Evolutionary conservation across 2,888 invertebrate species (phyloP), one percentile per base, ranked within the genome.

Genomic region (Tyria jacobaeae): DNA sequence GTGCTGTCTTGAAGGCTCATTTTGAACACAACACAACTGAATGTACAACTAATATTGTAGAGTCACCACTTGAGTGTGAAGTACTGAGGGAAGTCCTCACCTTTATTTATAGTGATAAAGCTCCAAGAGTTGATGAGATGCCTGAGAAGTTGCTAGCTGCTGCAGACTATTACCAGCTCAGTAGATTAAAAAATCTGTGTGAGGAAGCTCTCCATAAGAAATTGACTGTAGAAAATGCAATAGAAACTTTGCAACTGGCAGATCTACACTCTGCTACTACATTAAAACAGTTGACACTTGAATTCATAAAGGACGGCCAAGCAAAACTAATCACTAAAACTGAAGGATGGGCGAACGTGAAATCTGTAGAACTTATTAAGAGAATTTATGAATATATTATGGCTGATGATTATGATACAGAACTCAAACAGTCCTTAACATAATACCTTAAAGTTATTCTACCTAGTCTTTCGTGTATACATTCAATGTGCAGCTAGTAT

Each of bases 281-380:
- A 4, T 77, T 94, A 12, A 91, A 88, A 62, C 85, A 87, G 60
- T 76, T 87, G 15, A 90, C 91, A 0, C 76, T 93, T 17, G 93
- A 93, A 65, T 94, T 92, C 53, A 91, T 94, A 12, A 92, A 91
- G 71, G 93, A 93, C 76, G 94, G 93, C 3, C 90, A 92, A 76
- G 91, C 91, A 1, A 87, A 85, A 59, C 77, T 91, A 15, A 91
- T 94, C 7, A 91, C 90, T 2, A 90, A 90, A 68, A 93, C 93
- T 37, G 88, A 90, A 14, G 91, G 91, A 0, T 94, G 94, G 94
- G 79, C 83, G 2, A 87, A 85, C 55, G 84, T 93, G 0, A 88
- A 92, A 59, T 92, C 92, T 27, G 89, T 92, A 21, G 88, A 90
- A 56, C 77, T 93, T 35, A 89, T 93, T 6, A 94, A 93, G 75